Conservation (phyloP, 2,797 vertebrate genomes). For the Pseudochirops cupreus region DNA sequence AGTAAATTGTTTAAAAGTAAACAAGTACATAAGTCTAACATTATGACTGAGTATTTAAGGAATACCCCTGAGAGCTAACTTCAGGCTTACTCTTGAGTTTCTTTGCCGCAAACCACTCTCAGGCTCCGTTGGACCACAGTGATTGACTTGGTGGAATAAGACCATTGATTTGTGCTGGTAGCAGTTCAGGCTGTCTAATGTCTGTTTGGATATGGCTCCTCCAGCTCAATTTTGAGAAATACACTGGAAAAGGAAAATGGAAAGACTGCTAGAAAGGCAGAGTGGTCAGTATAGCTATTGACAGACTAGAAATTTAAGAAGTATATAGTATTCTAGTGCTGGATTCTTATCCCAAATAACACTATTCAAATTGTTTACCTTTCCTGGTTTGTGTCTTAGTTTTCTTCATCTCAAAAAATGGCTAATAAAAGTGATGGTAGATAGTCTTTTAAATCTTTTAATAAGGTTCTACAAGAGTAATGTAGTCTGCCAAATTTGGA, state of each 20-base stretch:
- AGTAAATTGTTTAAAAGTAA: neutral
- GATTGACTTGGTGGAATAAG: neutral
- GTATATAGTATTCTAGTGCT: neutral
- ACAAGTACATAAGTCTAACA: neutral
- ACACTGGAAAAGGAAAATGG: neutral
- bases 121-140: neutral
- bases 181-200: neutral
- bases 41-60: neutral
- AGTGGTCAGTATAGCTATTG: neutral
- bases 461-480: neutral
- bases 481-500: neutral
- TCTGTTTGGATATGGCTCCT: neutral
- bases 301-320: neutral
- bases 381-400: neutral
- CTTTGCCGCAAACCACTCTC: neutral
- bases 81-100: neutral
- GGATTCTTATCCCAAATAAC: neutral
- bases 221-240: neutral
- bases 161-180: neutral
- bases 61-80: neutral
- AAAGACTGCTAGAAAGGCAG: neutral
- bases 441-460: neutral
- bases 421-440: neutral
- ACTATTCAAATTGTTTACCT: neutral
- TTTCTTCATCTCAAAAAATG: neutral